Evolutionary conservation across 2,888 invertebrate species (phyloP), one percentile per base, ranked within the genome.

Genomic region (Plebejus argus): DNA sequence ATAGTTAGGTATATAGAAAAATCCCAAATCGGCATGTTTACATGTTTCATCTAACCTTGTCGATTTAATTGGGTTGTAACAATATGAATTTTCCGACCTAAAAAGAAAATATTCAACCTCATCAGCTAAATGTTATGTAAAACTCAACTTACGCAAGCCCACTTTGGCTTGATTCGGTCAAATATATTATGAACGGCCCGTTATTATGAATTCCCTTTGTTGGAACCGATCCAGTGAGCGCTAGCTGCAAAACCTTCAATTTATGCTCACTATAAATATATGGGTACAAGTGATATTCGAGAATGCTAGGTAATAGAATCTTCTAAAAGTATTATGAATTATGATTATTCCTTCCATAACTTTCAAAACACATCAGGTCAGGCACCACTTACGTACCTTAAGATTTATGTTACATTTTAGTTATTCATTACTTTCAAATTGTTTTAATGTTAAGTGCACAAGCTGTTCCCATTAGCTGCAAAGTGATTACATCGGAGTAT

Each of bases 201-300:
- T 49, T 53, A 72, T 49, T 49, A 74, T 74, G 53, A 74, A 28
- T 74, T 74, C 74, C 53, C 74, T 74, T 74, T 74, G 74, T 74
- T 74, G 74, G 74, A 74, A 74, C 53, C 45, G 74, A 74, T 74
- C 74, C 74, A 74, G 74, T 74, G 74, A 53, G 18, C 53, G 74
- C 28, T 74, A 74, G 74, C 3, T 74, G 28, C 53, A 72, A 72
- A 72, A 72, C 49, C 72, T 49, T 74, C 49, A 74, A 74, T 71
- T 71, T 39, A 71, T 71, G 49, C 20, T 53, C 74, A 49, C 49
- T 18, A 53, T 49, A 49, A 74, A 49, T 53, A 53, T 28, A 53
- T 74, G 23, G 20, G 1, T 15, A 39, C 72, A 45, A 23, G 20
- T 23, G 12, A 39, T 39, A 71, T 72, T 4, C 10, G 23, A 66